These are phyloP conservation scores for Phylloscopus trochilus DNA, from an alignment of 2,113 vertebrate species.

Conservation along the genomic window DNA sequence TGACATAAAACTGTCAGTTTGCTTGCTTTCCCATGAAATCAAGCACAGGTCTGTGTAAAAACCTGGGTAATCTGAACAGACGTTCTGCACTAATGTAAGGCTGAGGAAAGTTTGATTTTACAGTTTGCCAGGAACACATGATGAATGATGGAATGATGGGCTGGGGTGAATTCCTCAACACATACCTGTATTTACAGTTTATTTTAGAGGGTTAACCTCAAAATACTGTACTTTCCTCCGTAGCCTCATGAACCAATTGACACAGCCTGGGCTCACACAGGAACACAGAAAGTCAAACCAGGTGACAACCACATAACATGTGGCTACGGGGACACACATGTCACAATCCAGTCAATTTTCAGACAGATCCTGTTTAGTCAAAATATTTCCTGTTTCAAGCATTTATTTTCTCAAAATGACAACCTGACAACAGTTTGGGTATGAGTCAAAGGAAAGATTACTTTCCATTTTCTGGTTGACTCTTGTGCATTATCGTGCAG, in stretches of 20 bases:
- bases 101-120: neutral
- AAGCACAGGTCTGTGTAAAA: neutral
- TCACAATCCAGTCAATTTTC: neutral
- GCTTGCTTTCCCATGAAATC: neutral
- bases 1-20: neutral
- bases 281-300: neutral
- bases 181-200: neutral
- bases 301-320: neutral
- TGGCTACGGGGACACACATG: neutral
- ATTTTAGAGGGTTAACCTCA: neutral
- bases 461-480: slow-evolving; percentile 70
- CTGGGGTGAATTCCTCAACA: neutral
- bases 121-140: neutral
- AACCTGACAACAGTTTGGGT: slow-evolving; percentile 42
- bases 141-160: neutral
- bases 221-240: neutral
- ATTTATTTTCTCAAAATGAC: slow-evolving; percentile 67
- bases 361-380: slow-evolving; percentile 40
- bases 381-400: slow-evolving; percentile 66
- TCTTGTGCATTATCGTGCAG: neutral
- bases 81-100: neutral
- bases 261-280: neutral
- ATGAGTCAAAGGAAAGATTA: slow-evolving; percentile 65
- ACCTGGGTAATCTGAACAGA: neutral
- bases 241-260: neutral